Percentiles rank a stretch among this genome's conserved stretches.
Evolutionary conservation across 2,797 vertebrate genomes (phyloP).

Genomic region (Typhlichthys subterraneus): DNA sequence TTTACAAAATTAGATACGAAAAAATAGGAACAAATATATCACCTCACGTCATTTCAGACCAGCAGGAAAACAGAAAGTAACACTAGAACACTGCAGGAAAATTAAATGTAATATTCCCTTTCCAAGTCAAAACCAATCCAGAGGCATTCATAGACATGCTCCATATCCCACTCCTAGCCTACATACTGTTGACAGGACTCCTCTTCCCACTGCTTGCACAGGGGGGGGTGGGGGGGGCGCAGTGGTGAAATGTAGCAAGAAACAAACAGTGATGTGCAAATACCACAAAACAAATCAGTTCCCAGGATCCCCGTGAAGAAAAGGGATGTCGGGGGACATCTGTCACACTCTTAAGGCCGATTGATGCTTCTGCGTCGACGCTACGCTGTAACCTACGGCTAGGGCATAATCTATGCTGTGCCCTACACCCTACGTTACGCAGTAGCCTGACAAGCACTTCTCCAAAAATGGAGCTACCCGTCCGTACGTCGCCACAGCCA

Average conservation of each 20-base stretch:
- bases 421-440: no score
- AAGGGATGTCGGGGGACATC: slow-evolving; percentile 43
- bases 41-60: slow-evolving; percentile 44
- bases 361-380: no score
- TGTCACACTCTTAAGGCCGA: slow-evolving; percentile 23
- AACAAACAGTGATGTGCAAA: slow-evolving; percentile 28
- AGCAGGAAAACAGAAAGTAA: slow-evolving; percentile 52
- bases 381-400: no score
- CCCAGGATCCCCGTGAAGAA: slow-evolving; percentile 36
- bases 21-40: slow-evolving; percentile 50
- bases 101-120: slow-evolving; percentile 26
- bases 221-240: slow-evolving; percentile 33
- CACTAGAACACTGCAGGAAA: slow-evolving; percentile 5
- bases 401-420: no score
- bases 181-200: no score
- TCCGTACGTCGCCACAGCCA: no score
- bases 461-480: no score
- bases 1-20: slow-evolving; percentile 54
- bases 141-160: slow-evolving; percentile 36
- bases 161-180: slow-evolving; percentile 26
- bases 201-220: not conserved
- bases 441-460: no score
- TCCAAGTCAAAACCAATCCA: slow-evolving; percentile 27
- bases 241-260: slow-evolving; percentile 21
- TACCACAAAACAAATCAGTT: slow-evolving; percentile 23